phyloP scores from a whole-genome alignment of 1,140 invertebrate species.

The Coptotermes formosanus region DNA sequence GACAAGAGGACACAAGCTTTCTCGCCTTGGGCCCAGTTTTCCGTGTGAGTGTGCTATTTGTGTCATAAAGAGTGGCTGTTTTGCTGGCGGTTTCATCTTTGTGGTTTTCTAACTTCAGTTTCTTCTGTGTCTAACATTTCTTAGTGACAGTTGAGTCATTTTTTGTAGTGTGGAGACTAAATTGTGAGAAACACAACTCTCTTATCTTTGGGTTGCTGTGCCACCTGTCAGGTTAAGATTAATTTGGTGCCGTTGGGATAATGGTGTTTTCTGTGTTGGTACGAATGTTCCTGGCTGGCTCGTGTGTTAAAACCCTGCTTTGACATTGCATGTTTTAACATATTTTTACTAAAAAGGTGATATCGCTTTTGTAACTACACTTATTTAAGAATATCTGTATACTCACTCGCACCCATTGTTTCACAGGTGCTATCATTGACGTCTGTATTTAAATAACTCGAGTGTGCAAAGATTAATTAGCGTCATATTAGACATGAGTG shows the following conservation, averaged over 20 bases:
- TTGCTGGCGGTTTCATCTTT: background rate
- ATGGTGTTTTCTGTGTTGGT: background rate
- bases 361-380: too few species aligned
- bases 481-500: too few species aligned
- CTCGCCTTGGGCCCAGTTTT: background rate
- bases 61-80: background rate
- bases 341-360: too few species aligned
- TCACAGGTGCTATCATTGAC: too few species aligned
- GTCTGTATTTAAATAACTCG: too few species aligned
- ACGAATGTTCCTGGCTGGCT: background rate
- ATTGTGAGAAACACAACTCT: background rate
- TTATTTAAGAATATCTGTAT: too few species aligned
- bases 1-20: background rate
- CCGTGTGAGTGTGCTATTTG: too few species aligned
- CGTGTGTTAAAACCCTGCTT: background rate
- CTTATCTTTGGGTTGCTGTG: background rate
- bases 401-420: too few species aligned
- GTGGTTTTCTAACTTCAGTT: background rate
- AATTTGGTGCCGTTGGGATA: background rate
- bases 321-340: too few species aligned
- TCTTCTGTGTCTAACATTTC: background rate
- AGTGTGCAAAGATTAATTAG: too few species aligned
- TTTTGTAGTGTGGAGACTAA: background rate
- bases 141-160: background rate
- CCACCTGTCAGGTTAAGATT: background rate